phyloP scores from a whole-genome alignment of 1,140 invertebrate genomes.

The Chelonus insularis region DNA sequence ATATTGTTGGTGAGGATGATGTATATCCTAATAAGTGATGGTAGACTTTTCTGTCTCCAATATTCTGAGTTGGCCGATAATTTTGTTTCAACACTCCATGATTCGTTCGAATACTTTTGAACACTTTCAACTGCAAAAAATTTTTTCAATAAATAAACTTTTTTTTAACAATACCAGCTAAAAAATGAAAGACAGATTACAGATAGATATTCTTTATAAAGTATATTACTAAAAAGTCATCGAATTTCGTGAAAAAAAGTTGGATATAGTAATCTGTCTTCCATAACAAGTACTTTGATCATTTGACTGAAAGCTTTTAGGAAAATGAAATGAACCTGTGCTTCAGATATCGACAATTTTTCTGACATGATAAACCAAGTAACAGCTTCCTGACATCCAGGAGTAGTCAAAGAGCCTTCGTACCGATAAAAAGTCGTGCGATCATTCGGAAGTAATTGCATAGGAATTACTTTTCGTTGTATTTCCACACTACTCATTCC shows the following conservation, averaged over 20 bases:
- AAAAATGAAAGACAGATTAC: no score
- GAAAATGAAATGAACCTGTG: slow-evolving; percentile 63
- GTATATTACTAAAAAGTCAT: no score
- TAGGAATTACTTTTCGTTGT: slow-evolving; percentile 48
- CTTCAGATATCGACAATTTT: slow-evolving; percentile 63
- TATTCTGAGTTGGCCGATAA: slow-evolving; percentile 37
- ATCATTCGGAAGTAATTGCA: slow-evolving; percentile 61
- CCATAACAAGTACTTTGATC: no score
- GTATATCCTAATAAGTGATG: slow-evolving; percentile 35
- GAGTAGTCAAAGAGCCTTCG: slow-evolving; percentile 76
- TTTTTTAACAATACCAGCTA: no score
- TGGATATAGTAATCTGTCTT: no score
- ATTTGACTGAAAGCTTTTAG: no score
- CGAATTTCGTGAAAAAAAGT: no score
- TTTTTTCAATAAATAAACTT: neutral
- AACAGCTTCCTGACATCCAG: slow-evolving; percentile 72
- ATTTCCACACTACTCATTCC: slow-evolving; percentile 32
- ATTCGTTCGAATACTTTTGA: slow-evolving; percentile 27
- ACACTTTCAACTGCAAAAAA: slow-evolving; percentile 36
- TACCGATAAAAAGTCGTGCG: slow-evolving; percentile 67
- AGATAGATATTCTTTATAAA: no score
- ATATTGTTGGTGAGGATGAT: neutral
- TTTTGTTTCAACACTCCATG: slow-evolving; percentile 36
- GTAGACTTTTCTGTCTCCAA: slow-evolving; percentile 38
- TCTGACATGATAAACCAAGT: slow-evolving; percentile 73